phyloP scores from a whole-genome alignment of 2,888 invertebrate species.

The Cetonia aurata region DNA sequence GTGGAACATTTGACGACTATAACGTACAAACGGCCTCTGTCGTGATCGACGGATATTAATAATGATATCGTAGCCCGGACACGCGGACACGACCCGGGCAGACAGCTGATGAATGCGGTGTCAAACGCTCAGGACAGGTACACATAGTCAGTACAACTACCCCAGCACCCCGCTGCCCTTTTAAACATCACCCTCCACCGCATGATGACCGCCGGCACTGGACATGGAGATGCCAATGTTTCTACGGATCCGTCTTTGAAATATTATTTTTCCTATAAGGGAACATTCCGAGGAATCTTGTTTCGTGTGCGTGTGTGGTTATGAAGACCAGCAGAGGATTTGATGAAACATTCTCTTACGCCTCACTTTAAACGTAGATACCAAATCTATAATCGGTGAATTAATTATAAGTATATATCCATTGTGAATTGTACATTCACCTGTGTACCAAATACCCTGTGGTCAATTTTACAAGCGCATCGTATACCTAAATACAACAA shows the following conservation, averaged over 20 bases:
- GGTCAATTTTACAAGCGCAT: neutral
- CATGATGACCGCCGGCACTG: slow-evolving; percentile 36
- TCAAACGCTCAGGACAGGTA: slow-evolving; percentile 55
- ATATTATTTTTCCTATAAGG: slow-evolving; percentile 36
- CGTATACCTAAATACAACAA: slow-evolving; percentile 1
- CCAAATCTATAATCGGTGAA: too few species aligned
- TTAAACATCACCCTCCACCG: slow-evolving; percentile 44
- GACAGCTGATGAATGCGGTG: slow-evolving; percentile 61
- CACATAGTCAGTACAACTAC: slow-evolving; percentile 54
- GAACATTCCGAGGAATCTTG: slow-evolving; percentile 23
- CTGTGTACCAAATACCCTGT: too few species aligned
- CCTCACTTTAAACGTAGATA: too few species aligned
- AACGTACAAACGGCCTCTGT: slow-evolving; percentile 32
- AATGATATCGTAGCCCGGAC: slow-evolving; percentile 63
- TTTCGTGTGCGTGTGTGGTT: neutral
- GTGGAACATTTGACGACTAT: slow-evolving; percentile 35
- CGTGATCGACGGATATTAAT: slow-evolving; percentile 63
- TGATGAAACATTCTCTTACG: too few species aligned
- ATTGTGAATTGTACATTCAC: too few species aligned
- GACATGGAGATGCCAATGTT: slow-evolving; percentile 39
- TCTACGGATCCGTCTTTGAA: slow-evolving; percentile 27
- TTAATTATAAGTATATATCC: too few species aligned
- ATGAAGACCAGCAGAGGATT: too few species aligned
- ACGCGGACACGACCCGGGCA: slow-evolving; percentile 57
- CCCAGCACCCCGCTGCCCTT: slow-evolving; percentile 45